phyloP scores from a whole-genome alignment of 2,113 vertebrate genomes.

The Prolemur simus region DNA sequence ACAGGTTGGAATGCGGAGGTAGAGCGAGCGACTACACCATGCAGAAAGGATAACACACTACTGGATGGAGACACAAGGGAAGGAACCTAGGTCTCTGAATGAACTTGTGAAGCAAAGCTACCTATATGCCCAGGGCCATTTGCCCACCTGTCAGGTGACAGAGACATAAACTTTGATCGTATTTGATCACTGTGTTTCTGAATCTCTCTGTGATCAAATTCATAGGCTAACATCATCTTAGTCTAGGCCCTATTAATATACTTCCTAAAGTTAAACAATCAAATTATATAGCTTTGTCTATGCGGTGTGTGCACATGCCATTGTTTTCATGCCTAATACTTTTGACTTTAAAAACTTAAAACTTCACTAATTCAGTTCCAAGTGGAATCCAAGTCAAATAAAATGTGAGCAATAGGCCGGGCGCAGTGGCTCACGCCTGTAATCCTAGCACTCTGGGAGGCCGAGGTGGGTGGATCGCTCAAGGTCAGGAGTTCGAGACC shows the following conservation, averaged over 20 bases:
- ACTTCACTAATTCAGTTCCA: not conserved
- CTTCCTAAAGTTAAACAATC: not conserved
- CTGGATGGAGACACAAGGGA: not conserved
- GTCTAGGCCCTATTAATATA: not conserved
- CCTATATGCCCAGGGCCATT: not conserved
- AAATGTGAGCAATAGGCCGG: no score
- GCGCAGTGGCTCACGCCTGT: no score
- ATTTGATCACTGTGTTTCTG: not conserved
- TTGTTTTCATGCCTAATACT: constrained; percentile 20
- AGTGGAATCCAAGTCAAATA: constrained; percentile 19
- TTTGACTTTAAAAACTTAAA: not conserved
- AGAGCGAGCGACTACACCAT: not conserved
- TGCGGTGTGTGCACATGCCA: not conserved
- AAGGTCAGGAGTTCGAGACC: no score
- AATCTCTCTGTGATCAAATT: not conserved
- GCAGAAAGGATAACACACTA: not conserved
- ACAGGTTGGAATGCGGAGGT: not conserved
- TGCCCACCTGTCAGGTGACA: not conserved
- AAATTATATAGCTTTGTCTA: not conserved
- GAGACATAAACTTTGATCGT: constrained; percentile 12
- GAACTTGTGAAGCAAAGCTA: not conserved
- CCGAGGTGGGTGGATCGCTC: no score
- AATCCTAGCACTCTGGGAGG: no score
- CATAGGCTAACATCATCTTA: not conserved
- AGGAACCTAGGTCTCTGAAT: not conserved